Evolutionary conservation across 2,113 vertebrate genomes (phyloP).

Genomic region (Lagopus muta): DNA sequence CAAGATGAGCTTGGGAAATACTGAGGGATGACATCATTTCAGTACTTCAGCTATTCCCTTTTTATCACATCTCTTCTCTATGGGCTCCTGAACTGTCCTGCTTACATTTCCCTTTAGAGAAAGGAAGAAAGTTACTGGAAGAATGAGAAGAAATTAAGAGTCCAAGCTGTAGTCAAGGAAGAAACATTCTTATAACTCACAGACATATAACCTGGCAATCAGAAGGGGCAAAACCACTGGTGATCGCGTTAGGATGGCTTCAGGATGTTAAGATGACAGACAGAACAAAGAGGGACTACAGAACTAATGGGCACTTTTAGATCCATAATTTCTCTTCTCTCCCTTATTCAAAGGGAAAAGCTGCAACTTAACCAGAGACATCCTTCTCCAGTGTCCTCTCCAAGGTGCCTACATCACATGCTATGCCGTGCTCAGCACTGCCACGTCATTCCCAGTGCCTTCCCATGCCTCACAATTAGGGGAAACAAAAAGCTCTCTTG

Average conservation of each 20-base stretch:
- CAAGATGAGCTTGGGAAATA: not conserved
- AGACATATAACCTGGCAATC: not conserved
- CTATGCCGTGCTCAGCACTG: not conserved
- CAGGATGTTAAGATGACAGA: not conserved
- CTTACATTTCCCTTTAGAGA: not conserved
- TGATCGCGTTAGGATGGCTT: not conserved
- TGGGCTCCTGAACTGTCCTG: not conserved
- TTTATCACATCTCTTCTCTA: not conserved
- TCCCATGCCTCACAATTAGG: slow-evolving; percentile 2
- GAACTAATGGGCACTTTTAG: not conserved
- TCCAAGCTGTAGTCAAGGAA: not conserved
- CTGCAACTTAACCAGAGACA: rapidly evolving
- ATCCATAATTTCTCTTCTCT: not conserved
- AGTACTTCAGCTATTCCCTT: not conserved
- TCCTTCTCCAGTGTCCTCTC: not conserved
- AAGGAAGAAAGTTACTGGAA: not conserved
- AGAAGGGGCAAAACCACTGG: not conserved
- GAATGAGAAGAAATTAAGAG: not conserved
- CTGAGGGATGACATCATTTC: not conserved
- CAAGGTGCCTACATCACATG: not conserved
- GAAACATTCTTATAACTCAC: not conserved
- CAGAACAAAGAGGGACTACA: not conserved
- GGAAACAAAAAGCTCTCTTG: slow-evolving; percentile 19
- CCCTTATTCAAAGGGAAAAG: not conserved
- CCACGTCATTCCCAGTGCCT: slow-evolving; percentile 1